A percentile compares a stretch with the other conserved stretches of the same genome.
These are phyloP conservation scores for Bubalus kerabau DNA, from an alignment of 2,113 vertebrate species.

Conservation along the genomic window DNA sequence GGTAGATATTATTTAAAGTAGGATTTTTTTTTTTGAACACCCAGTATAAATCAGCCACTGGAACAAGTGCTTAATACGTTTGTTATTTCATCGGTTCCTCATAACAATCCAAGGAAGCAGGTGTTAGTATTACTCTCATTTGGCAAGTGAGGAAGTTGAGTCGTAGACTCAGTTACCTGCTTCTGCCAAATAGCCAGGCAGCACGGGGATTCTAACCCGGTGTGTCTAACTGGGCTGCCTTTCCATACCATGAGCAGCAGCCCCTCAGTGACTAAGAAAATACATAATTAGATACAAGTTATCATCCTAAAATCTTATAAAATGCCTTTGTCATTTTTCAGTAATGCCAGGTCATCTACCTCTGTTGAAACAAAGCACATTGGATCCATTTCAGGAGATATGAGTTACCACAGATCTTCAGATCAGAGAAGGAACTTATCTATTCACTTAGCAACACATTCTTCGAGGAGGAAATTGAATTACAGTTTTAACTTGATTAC, in stretches of 20 bases:
- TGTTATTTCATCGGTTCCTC: neutral
- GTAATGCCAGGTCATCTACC: neutral
- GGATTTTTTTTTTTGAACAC: neutral
- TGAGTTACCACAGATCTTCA: constrained; percentile 43
- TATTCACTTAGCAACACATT: constrained; percentile 48
- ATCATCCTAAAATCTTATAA: neutral
- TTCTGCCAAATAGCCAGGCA: neutral
- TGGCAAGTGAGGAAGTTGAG: neutral
- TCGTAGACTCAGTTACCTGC: neutral
- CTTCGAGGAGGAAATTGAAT: constrained; percentile 66
- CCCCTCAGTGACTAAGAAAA: neutral
- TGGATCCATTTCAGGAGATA: constrained; percentile 18
- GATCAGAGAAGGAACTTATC: constrained; percentile 46
- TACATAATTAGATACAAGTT: neutral
- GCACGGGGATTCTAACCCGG: neutral
- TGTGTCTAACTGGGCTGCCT: neutral
- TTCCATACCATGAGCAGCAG: neutral
- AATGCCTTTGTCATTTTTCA: neutral
- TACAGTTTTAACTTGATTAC: neutral
- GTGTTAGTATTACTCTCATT: neutral
- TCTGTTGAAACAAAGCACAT: constrained; percentile 47
- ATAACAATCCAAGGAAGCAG: neutral
- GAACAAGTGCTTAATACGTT: neutral
- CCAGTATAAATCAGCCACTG: neutral
- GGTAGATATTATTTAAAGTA: neutral